Evolutionary conservation across 2,797 vertebrate species (phyloP).

Genomic region (Eremophila alpestris): DNA sequence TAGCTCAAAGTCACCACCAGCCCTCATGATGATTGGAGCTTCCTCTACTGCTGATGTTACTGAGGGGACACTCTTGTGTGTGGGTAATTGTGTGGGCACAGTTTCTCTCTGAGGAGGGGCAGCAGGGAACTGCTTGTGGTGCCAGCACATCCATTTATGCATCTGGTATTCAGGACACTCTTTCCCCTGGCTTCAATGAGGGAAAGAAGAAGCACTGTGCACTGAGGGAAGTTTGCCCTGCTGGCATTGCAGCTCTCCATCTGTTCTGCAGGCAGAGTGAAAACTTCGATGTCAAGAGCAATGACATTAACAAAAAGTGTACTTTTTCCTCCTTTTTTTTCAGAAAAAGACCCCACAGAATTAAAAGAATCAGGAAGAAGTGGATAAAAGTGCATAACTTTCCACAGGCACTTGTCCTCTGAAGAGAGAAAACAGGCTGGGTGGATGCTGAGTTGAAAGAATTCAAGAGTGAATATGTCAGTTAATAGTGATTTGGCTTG

Average conservation of each 20-base stretch:
- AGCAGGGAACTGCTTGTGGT: background rate
- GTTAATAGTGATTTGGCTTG: constrained; percentile 45
- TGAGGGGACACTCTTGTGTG: accelerated
- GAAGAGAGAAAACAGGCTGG: constrained; percentile 48
- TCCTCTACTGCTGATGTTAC: background rate
- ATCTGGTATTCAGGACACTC: background rate
- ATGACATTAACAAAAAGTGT: constrained; percentile 33
- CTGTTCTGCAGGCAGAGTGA: constrained; percentile 32
- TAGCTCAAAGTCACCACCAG: background rate
- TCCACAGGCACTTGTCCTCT: constrained; percentile 57
- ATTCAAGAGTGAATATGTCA: constrained; percentile 40
- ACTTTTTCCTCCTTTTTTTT: constrained; percentile 7
- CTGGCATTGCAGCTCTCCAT: constrained; percentile 24
- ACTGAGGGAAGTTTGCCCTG: background rate
- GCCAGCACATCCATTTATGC: background rate
- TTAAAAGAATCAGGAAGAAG: constrained; percentile 8
- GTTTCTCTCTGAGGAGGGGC: background rate
- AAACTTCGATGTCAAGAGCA: constrained; percentile 16
- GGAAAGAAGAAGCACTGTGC: background rate
- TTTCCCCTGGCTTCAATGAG: background rate
- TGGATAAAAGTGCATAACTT: constrained; percentile 56
- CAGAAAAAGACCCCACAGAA: background rate
- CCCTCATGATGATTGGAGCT: accelerated
- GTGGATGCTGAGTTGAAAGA: constrained; percentile 63
- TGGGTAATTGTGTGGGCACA: background rate